Conservation (phyloP, 1,140 invertebrate genomes). For the Philotrypesis tridentata region DNA sequence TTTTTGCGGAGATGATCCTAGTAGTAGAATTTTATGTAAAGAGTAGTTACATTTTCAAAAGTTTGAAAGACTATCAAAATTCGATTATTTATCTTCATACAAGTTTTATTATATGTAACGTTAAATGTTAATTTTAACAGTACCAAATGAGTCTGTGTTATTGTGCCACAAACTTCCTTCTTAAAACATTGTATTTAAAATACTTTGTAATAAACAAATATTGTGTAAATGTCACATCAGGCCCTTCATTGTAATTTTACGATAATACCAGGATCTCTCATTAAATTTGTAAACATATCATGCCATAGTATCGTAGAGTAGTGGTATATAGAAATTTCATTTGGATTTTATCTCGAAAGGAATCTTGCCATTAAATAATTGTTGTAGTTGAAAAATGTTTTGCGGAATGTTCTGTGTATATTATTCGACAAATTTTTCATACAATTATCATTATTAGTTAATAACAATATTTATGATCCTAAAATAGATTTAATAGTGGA, state of each 20-base stretch:
- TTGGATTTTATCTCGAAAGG: slow-evolving; percentile 42
- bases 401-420: slow-evolving; percentile 35
- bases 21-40: slow-evolving; percentile 41
- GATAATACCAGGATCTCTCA: slow-evolving; percentile 44
- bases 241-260: slow-evolving; percentile 44
- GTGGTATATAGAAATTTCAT: slow-evolving; percentile 39
- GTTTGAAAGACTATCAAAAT: not conserved
- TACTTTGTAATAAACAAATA: slow-evolving; percentile 58
- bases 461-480: slow-evolving; percentile 33
- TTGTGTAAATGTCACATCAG: slow-evolving; percentile 45
- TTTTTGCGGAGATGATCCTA: slow-evolving; percentile 30
- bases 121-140: slow-evolving; percentile 47
- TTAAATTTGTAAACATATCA: slow-evolving; percentile 44
- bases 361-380: slow-evolving; percentile 50
- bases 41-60: slow-evolving; percentile 29
- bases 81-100: slow-evolving; percentile 12
- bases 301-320: slow-evolving; percentile 45
- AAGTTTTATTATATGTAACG: slow-evolving; percentile 40
- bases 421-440: slow-evolving; percentile 40
- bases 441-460: slow-evolving; percentile 22
- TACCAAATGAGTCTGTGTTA: slow-evolving; percentile 46
- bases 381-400: slow-evolving; percentile 42
- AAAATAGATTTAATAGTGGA: slow-evolving; percentile 26
- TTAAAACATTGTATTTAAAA: slow-evolving; percentile 54
- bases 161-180: slow-evolving; percentile 59